Conservation (phyloP, 2,797 vertebrate genomes). For the Gallinago nigripennis region DNA sequence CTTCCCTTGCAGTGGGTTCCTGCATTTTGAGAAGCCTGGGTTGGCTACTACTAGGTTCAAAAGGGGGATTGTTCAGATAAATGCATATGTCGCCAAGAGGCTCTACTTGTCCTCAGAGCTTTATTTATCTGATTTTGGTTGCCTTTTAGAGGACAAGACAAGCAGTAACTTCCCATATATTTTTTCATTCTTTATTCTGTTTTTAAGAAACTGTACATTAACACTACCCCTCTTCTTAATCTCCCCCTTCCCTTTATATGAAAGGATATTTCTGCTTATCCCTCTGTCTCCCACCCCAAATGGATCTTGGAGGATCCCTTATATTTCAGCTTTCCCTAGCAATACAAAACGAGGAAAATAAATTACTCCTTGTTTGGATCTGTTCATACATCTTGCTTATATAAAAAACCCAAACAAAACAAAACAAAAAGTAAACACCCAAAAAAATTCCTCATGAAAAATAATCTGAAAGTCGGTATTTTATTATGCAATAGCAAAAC, state of each 20-base stretch:
- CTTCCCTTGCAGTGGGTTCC: rapidly evolving
- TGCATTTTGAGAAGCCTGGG: background rate
- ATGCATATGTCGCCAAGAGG: background rate
- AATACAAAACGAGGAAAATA: background rate
- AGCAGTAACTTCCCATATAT: background rate
- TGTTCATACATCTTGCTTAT: background rate
- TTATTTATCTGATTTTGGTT: background rate
- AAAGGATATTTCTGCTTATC: background rate
- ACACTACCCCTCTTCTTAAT: background rate
- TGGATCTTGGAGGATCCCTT: background rate
- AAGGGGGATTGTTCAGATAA: background rate
- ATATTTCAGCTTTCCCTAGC: background rate
- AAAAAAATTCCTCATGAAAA: background rate
- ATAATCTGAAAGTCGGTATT: background rate
- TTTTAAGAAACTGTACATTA: background rate
- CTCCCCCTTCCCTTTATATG: background rate
- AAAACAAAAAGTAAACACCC: background rate
- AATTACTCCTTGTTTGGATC: background rate
- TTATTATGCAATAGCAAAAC: background rate
- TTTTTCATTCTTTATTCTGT: background rate
- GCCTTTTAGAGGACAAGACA: background rate
- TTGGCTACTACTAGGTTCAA: background rate
- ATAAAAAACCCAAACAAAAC: background rate
- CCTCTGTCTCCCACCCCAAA: background rate
- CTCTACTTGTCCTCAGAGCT: background rate